Percentiles rank a stretch among this genome's conserved stretches.
phyloP scores from a whole-genome alignment of 2,797 vertebrate genomes.

The Coreius guichenoti region DNA sequence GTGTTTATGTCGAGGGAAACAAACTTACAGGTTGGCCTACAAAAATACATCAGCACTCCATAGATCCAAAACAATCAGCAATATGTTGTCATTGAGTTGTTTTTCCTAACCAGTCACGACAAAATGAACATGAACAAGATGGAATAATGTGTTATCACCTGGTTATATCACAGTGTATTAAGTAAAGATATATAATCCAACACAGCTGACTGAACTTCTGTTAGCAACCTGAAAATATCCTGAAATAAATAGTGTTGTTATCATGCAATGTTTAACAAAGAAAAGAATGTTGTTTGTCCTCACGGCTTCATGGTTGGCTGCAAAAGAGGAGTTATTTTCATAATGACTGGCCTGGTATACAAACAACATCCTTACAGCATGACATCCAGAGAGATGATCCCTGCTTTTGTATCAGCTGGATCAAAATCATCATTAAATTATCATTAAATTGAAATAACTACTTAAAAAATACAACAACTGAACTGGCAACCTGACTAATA shows the following conservation, averaged over 20 bases:
- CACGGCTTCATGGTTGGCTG: not conserved
- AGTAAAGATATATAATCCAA: not conserved
- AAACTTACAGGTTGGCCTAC: no score
- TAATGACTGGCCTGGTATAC: not conserved
- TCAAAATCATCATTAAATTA: not conserved
- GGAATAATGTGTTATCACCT: not conserved
- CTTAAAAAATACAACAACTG: not conserved
- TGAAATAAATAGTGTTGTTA: constrained; percentile 2
- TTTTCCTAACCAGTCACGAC: no score
- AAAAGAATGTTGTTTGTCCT: not conserved
- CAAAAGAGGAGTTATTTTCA: constrained; percentile 19
- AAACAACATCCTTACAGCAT: not conserved
- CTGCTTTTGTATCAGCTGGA: not conserved
- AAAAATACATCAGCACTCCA: no score
- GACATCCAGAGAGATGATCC: not conserved
- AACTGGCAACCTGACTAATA: not conserved
- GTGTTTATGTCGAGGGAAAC: not conserved
- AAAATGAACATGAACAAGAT: not conserved
- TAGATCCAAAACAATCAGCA: not conserved
- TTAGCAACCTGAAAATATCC: not conserved
- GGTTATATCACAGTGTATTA: not conserved
- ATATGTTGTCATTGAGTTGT: not conserved
- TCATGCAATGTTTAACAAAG: not conserved
- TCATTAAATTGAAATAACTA: not conserved
- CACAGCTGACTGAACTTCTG: not conserved